Evolutionary conservation across 2,797 vertebrate species (phyloP), one percentile per base, ranked within the genome.

Genomic region (Parauchenoglanis ngamensis): DNA sequence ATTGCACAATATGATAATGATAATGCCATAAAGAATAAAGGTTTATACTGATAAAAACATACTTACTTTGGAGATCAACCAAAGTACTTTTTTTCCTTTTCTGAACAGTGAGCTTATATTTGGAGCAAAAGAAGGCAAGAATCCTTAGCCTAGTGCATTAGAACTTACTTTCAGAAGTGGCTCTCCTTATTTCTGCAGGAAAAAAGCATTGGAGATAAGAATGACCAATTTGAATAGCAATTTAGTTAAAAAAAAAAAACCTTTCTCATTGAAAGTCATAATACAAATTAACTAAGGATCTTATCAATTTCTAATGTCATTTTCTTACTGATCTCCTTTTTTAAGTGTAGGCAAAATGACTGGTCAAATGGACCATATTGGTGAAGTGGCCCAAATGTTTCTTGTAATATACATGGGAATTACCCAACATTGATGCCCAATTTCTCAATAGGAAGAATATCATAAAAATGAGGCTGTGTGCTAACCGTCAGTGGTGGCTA

Each of bases 401-500:
- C 49, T 54, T 13, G n/a, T 52, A 40, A 59, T 25, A 7, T 2
- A 79, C 4, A 40, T 59, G 11, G 54, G 0, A 23, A 80, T 52
- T 63, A 10, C 12, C 57, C 40, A 63, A 17, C 11, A 46, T 23
- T 44, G 57, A 57, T 56, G 3, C 12, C 8, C 11, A 56, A 57
- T 31, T 35, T 3, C 1, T 44, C 1, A 8, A 25, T 25, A 78
- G 46, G 11, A 63, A 46, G 17, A 73, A 63, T 52, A 5, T 44
- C 25, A 61, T 59, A n/a, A 59, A 59, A 61, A 19, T 35, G 8
- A 25, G 4, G 3, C 21, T 10, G 17, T 75, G 5, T 65, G 21
- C 95, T 87, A 93, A 99, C 98, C 98, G 90, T 99, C 98, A 1
- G 98, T 97, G 0, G 97, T 97, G 13, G 97, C 94, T 0, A 96